Conservation (phyloP, 2,113 vertebrate species). For the Mustela lutreola region DNA sequence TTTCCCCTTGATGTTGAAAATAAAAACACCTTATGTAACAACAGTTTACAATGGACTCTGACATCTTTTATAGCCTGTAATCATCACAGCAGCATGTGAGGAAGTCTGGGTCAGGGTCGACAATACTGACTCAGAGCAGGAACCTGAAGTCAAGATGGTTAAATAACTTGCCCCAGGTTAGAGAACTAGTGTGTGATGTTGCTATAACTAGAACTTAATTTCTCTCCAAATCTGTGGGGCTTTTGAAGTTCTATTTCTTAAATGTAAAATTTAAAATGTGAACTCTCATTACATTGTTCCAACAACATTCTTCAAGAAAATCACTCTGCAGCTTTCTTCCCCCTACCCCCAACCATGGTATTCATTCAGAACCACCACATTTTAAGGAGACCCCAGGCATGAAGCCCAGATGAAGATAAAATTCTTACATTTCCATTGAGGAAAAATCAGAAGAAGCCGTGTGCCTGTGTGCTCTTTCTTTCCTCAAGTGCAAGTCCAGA, state of each 20-base stretch:
- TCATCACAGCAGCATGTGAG: neutral
- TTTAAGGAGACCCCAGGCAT: neutral
- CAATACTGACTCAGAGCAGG: neutral
- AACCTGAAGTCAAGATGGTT: neutral
- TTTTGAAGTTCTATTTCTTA: conserved; percentile 19
- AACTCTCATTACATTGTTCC: neutral
- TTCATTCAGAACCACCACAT: conserved; percentile 39
- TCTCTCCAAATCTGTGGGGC: neutral
- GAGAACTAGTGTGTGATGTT: neutral
- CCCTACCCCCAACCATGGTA: neutral
- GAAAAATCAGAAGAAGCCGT: neutral
- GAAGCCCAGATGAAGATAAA: neutral
- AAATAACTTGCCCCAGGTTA: neutral
- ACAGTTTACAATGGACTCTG: conserved; percentile 38
- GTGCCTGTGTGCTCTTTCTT: fast-evolving
- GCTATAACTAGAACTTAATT: neutral
- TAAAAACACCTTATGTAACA: conserved; percentile 27
- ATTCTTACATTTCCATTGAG: neutral
- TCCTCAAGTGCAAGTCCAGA: neutral
- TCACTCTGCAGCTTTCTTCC: neutral
- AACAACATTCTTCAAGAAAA: neutral
- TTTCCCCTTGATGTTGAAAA: conserved; percentile 52
- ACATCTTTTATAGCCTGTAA: neutral
- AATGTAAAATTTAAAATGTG: conserved; percentile 24
- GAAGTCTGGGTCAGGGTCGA: neutral